These are phyloP conservation scores for Lutjanus campechanus DNA, from an alignment of 2,797 vertebrate genomes.

Conservation along the genomic window DNA sequence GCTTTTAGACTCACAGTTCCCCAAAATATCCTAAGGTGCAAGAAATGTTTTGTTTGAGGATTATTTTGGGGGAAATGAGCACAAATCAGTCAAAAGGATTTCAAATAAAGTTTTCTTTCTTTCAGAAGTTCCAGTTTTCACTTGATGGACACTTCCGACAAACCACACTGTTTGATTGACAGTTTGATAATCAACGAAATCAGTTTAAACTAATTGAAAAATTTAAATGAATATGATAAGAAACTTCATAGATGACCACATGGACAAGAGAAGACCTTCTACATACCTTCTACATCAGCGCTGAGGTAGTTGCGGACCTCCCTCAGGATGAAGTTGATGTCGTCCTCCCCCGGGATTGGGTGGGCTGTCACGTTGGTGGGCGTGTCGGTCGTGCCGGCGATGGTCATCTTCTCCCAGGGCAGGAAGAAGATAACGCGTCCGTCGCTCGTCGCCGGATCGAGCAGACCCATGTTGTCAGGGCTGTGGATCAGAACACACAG, in stretches of 20 bases:
- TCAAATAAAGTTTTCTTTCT: neutral
- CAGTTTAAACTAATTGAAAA: neutral
- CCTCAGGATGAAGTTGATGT: slow-evolving; percentile 97
- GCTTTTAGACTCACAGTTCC: no score
- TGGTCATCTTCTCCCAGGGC: slow-evolving; percentile 98
- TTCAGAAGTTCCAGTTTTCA: neutral
- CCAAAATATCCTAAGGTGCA: no score
- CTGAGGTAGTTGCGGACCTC: slow-evolving; percentile 98
- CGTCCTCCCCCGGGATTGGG: slow-evolving; percentile 94
- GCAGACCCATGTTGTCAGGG: slow-evolving; percentile 97
- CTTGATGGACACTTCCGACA: neutral
- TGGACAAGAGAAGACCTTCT: neutral
- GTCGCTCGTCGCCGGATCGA: slow-evolving; percentile 97
- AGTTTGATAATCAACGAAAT: no score
- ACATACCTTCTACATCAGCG: slow-evolving; percentile 93
- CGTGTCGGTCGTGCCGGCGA: slow-evolving; percentile 96
- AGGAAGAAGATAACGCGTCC: slow-evolving; percentile 98
- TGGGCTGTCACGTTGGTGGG: slow-evolving; percentile 92
- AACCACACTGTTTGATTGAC: neutral
- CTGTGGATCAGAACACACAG: slow-evolving; percentile 70
- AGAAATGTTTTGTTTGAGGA: neutral
- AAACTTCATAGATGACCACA: neutral
- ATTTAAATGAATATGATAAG: neutral
- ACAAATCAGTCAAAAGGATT: neutral
- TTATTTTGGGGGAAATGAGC: no score